phyloP scores from a whole-genome alignment of 2,113 vertebrate genomes.

The Aphyosemion australe region DNA sequence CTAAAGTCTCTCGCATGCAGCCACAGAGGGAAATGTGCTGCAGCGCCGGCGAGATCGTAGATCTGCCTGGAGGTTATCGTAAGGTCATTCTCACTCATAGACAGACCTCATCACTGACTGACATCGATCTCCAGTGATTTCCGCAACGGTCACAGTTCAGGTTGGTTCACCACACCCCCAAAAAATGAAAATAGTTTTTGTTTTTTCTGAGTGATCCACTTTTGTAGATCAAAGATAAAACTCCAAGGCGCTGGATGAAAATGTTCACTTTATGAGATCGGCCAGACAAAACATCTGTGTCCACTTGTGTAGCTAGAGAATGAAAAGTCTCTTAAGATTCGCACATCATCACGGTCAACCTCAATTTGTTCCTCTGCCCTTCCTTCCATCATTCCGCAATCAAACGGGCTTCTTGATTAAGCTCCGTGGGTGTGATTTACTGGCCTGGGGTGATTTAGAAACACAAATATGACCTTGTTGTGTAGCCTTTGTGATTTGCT shows the following conservation, averaged over 20 bases:
- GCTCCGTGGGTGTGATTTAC: constrained; percentile 1
- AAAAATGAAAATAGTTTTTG: too few species aligned
- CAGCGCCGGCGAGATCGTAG: constrained; percentile 27
- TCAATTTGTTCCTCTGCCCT: background rate
- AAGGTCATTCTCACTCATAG: constrained; percentile 27
- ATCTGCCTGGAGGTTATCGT: constrained; percentile 30
- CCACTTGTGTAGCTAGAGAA: constrained; percentile 14
- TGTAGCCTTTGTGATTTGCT: constrained; percentile 33
- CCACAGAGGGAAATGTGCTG: constrained; percentile 5
- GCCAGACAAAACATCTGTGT: constrained; percentile 8
- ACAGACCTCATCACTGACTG: constrained; percentile 17
- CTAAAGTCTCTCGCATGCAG: constrained; percentile 18
- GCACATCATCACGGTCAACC: constrained; percentile 12
- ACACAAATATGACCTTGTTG: constrained; percentile 26
- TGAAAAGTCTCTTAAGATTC: constrained; percentile 27
- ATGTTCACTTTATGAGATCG: constrained; percentile 6
- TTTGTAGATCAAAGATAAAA: constrained; percentile 3
- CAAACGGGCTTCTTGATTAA: constrained; percentile 59
- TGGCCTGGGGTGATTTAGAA: constrained; percentile 19
- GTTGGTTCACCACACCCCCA: background rate
- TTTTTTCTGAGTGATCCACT: background rate
- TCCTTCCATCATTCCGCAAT: constrained; percentile 36
- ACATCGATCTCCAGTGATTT: constrained; percentile 34
- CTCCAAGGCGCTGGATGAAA: background rate
- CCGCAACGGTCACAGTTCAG: constrained; percentile 28